Percentiles rank a stretch among this genome's conserved stretches.
Conservation (phyloP, 2,888 invertebrate species). For the Panopea generosa region DNA sequence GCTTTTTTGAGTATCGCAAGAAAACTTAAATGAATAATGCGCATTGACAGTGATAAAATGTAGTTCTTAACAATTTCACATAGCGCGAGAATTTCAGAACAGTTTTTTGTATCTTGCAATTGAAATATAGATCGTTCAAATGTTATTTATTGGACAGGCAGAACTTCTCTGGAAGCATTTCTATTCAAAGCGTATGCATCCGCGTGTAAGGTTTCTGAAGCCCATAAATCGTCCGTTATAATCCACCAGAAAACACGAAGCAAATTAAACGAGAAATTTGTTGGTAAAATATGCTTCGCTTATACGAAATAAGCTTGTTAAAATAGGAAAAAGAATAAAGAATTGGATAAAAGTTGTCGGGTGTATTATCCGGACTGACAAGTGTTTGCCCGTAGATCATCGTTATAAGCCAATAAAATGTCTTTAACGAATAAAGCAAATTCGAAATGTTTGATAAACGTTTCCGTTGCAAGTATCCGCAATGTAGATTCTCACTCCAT, state of each 20-base stretch:
- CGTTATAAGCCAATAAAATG: no score
- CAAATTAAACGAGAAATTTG: no score
- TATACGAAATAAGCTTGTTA: no score
- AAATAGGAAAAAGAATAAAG: no score
- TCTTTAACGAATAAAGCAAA: no score
- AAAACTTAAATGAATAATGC: constrained; percentile 53
- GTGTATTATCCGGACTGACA: no score
- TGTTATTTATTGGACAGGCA: constrained; percentile 29
- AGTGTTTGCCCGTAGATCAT: no score
- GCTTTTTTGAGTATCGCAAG: constrained; percentile 36
- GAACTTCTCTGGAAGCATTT: constrained; percentile 17
- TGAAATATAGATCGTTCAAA: constrained; percentile 21
- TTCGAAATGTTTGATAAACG: no score
- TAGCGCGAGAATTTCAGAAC: constrained; percentile 34
- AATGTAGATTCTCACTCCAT: no score
- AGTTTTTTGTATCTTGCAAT: constrained; percentile 16
- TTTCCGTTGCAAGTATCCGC: no score
- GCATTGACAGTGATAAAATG: constrained; percentile 59
- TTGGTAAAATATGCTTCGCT: no score
- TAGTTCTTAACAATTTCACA: constrained; percentile 33
- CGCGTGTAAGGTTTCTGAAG: constrained; percentile 21
- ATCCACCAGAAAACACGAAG: constrained; percentile 9
- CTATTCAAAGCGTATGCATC: constrained; percentile 31
- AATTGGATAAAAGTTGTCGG: no score
- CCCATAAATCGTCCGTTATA: constrained; percentile 20